Conservation (phyloP, 1,140 invertebrate genomes). For the Habropoda laboriosa region DNA sequence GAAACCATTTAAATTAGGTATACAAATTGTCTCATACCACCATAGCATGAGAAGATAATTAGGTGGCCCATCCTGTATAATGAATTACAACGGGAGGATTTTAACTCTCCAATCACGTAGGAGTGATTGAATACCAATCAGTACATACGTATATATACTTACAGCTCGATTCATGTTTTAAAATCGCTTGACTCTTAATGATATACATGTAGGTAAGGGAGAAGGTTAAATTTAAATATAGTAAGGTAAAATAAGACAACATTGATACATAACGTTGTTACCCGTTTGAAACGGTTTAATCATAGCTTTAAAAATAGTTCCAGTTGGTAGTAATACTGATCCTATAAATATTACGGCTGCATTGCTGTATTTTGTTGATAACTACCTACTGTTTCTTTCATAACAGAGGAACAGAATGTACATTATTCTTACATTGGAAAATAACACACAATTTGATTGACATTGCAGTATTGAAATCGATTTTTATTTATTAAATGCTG, state of each 20-base stretch:
- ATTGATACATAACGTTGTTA: background rate
- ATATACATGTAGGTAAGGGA: background rate
- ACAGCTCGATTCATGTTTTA: background rate
- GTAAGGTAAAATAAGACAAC: background rate
- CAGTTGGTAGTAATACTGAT: background rate
- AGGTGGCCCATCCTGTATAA: background rate
- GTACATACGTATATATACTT: background rate
- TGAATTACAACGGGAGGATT: background rate
- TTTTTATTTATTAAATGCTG: background rate
- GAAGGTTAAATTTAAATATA: background rate
- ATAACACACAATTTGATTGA: slow-evolving; percentile 29
- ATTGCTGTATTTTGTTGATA: background rate
- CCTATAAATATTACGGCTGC: background rate
- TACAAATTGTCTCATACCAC: too few species aligned
- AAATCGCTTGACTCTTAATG: background rate
- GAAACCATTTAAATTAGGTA: too few species aligned
- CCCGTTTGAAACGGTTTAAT: background rate
- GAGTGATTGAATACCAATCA: background rate
- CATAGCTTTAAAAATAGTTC: background rate
- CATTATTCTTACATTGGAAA: slow-evolving; percentile 14
- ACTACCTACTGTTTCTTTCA: too few species aligned
- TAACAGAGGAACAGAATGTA: background rate
- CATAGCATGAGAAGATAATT: too few species aligned
- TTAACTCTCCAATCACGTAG: background rate
- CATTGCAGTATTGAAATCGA: slow-evolving; percentile 36